Evolutionary conservation across 2,113 vertebrate genomes (phyloP).

Genomic region (Anolis sagrei): DNA sequence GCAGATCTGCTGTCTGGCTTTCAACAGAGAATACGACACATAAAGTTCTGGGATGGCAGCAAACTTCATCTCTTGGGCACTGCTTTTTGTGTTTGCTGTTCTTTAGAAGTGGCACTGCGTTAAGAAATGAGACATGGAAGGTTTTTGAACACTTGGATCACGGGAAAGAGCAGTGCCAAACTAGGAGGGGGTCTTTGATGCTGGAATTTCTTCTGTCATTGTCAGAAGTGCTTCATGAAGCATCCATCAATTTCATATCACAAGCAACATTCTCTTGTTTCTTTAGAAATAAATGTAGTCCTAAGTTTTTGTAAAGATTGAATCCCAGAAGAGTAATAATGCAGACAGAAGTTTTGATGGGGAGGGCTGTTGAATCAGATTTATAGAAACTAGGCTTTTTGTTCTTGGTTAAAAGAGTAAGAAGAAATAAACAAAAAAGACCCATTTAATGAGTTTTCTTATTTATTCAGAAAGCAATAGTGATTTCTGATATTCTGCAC

Average conservation of each 20-base stretch:
- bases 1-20: conserved; percentile 19
- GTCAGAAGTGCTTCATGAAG: conserved; percentile 68
- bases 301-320: conserved; percentile 64
- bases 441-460: too few species aligned
- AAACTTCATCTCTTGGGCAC: conserved; percentile 59
- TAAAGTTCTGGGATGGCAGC: conserved; percentile 49
- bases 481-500: neutral
- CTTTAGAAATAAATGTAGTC: conserved; percentile 59
- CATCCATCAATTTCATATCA: conserved; percentile 70
- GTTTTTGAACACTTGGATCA: conserved; percentile 65
- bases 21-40: conserved; percentile 51
- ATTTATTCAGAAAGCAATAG: neutral
- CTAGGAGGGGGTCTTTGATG: conserved; percentile 64
- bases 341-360: conserved; percentile 24
- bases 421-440: too few species aligned
- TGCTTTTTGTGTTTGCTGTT: conserved; percentile 23
- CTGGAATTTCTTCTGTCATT: conserved; percentile 71
- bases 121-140: conserved; percentile 55
- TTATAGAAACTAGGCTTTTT: conserved; percentile 56
- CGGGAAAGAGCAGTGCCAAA: conserved; percentile 48
- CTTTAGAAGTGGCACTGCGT: conserved; percentile 59
- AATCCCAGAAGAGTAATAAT: conserved; percentile 68
- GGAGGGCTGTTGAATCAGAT: conserved; percentile 5
- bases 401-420: conserved; percentile 49
- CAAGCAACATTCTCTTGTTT: conserved; percentile 61